Conservation (phyloP, 2,113 vertebrate species). For the Campylomormyrus numenius region DNA sequence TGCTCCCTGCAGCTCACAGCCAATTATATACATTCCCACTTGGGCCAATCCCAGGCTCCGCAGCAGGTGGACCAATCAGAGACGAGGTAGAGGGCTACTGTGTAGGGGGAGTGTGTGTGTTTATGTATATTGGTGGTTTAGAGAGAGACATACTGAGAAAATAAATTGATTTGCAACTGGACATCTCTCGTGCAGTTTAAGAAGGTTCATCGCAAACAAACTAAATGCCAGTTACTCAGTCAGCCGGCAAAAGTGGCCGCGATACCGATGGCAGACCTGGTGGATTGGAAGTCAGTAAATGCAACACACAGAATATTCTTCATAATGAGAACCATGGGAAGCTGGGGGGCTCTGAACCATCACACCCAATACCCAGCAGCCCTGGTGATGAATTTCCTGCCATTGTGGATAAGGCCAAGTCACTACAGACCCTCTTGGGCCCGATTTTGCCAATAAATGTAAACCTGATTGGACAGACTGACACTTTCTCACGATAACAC, state of each 20-base stretch:
- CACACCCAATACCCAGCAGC: neutral
- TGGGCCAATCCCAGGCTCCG: neutral
- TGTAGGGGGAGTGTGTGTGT: neutral
- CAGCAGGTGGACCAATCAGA: neutral
- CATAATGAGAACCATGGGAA: neutral
- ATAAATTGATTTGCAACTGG: neutral
- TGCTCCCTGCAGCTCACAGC: slow-evolving; percentile 4
- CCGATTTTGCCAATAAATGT: neutral
- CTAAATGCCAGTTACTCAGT: neutral
- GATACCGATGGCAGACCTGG: neutral
- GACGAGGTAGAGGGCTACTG: neutral
- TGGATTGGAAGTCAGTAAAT: too few relatives aligned
- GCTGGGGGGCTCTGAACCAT: neutral
- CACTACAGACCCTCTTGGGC: neutral
- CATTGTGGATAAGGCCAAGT: neutral
- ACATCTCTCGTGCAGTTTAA: neutral
- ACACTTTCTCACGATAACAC: neutral
- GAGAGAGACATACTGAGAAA: neutral
- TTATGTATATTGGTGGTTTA: neutral
- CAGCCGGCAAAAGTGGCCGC: neutral
- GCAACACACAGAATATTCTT: too few relatives aligned
- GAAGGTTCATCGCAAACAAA: neutral
- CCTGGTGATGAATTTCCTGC: neutral
- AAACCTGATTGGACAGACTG: neutral
- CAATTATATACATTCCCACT: slow-evolving; percentile 21